Base-by-base conservation (phyloP, 2,113 vertebrate genomes). In the Mesembrinibis cayennensis region DNA sequence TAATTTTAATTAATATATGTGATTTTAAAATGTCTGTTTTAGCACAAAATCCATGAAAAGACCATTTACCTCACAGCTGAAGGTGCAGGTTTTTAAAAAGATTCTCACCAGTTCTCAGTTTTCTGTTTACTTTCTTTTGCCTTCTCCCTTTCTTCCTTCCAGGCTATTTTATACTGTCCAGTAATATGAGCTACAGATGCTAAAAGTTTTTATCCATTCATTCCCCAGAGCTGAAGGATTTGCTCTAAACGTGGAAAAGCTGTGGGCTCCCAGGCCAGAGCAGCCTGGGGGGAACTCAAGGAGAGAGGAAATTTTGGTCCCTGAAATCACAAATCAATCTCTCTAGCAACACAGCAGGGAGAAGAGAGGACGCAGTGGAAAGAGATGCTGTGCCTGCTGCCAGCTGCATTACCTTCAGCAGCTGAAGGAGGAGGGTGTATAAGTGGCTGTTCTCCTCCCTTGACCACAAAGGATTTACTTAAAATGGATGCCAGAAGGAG, bases 401-500 rank as follows among this genome's bases (percentile, higher is more conserved):
- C 91, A 86, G 83, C 82, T 87, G 47, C 90, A 42, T 61, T 77
- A 90, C 93, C 94, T 91, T 89, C 70, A 38, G 69, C 61, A 62
- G n/a, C 56, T 36, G 90, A 77, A 86, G 62, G 30, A 94, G 77
- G 44, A 85, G 71, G 19, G 34, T 72, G 72, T 66, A 0, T 44
- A 47, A 96, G 34, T 47, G 49, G 77, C 70, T 88, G 73, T 76
- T 94, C 71, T 89, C n/a, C n/a, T 94, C 63, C 87, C 49, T 59
- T 61, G 76, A 83, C 76, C 86, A 89, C 69, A 90, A 89, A 92
- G 76, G 65, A 74, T 91, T 95, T 86, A 61, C 34, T 87, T 83
- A 90, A 92, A 90, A 92, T 93, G 79, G 55, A 86, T 83, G 72
- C 88, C 88, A 92, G 82, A 66, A 52, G 65, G 85, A 94, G 86